Base-by-base conservation (phyloP, 35 echinoderm and acorn worm genomes). In the Heliocidaris erythrogramma region DNA sequence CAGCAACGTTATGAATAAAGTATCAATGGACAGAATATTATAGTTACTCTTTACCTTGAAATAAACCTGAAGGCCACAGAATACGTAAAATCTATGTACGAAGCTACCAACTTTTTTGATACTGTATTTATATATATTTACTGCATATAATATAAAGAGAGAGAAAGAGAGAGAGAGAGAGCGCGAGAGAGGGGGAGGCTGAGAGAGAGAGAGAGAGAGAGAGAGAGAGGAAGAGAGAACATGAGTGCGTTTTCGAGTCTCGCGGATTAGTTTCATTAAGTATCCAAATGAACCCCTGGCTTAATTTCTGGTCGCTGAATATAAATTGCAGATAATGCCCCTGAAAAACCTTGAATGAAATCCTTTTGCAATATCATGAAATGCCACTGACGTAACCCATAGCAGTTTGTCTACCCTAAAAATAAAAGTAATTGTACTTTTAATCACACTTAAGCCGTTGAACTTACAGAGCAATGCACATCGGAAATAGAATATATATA, bases 261-360 rank as follows among this genome's bases (percentile, higher is more conserved):
- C 61, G 61, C 27, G 65, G 65, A 78, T 78, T 78, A 78, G 65
- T 18, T 78, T 78, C 18, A 78, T 78, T 78, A 27, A 78, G 5
- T 7, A 78, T 78, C 65, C 65, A 7, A 18, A 78, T 78, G 21
- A 21, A 78, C 27, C 65, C 65, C 59, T n/a, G 27, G 18, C 65
- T 27, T 78, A 29, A 7, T 24, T 78, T 5, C 5, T 78, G 65
- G 65, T 78, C 65, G 65, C 65, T 78, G 65, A 78, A 78, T 78
- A 78, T 78, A 78, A 78, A 78, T 78, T 78, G 65, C 65, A 78
- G 65, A 78, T 78, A 78, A 78, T 78, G 21, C 65, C 65, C 59
- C 65, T 78, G 7, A n/a, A 42, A 78, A 78, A n/a, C 65, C 65
- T 78, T 78, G 65, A 78, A n/a, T 27, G 18, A 78, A 78, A 78